Base-by-base conservation (phyloP, 2,888 invertebrate species). In the Pseudococcus viburni region DNA sequence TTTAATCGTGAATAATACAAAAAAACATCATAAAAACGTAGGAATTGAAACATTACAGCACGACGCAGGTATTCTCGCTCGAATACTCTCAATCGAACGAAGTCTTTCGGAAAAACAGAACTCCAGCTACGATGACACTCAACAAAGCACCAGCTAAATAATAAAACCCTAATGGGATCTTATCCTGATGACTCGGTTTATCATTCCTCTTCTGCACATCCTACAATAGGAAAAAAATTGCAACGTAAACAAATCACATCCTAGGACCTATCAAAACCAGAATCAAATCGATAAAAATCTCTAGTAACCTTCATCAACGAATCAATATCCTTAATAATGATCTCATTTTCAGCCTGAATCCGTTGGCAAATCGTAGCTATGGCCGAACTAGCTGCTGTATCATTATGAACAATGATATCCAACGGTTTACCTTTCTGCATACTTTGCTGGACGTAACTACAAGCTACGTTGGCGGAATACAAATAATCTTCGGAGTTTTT, bases 261-360 rank as follows among this genome's bases (percentile, higher is more conserved):
- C 26, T 1, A 33, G 1, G 26, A 33, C 26, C 26, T 33, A 33
- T 33, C 26, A 59, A 59, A 59, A n/a, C 59, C 42, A n/a, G 5
- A n/a, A 11, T 15, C 51, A 12, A 51, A 8, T 11, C 11, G 9
- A 51, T 12, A 15, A 15, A 51, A 9, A 12, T 11, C 1, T 15
- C 51, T 11, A n/a, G 19, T 83, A 46, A 83, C 80, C 80, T 83
- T 46, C 19, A 46, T 46, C 8, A 83, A 11, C 17, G 11, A 19
- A 83, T 83, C 80, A 9, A 83, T 83, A 17, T 83, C 80, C 19
- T 83, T 46, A 11, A 83, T 83, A 9, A 83, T 83, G 17, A n/a
- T 17, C 11, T 46, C 7, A 19, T 83, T 83, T 19, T 83, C 80
- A 0, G 0, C 19, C 19, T 83, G 80, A 19, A 83, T 46, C 8